Conservation (phyloP, 2,113 vertebrate species). For the Brienomyrus brachyistius region DNA sequence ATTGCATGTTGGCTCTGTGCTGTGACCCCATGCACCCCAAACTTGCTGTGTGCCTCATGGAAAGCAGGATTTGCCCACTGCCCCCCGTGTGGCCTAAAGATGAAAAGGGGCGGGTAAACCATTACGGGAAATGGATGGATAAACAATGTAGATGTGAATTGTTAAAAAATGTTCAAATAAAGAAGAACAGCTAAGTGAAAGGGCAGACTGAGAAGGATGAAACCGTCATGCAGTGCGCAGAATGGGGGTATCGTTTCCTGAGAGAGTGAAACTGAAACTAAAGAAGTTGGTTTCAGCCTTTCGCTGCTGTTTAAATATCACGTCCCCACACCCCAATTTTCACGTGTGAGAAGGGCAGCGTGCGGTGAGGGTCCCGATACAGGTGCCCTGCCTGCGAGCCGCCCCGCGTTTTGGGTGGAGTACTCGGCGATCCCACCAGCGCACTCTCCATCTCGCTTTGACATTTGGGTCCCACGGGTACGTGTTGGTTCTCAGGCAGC, state of each 20-base stretch:
- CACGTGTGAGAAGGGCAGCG: background rate
- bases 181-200: background rate
- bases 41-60: background rate
- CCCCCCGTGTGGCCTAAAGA: background rate
- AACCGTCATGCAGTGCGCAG: background rate
- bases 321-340: background rate
- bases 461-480: background rate
- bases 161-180: background rate
- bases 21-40: background rate
- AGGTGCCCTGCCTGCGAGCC: background rate
- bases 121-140: background rate
- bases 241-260: background rate
- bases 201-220: background rate
- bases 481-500: background rate
- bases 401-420: background rate
- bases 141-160: background rate
- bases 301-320: background rate
- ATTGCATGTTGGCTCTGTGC: too few relatives aligned
- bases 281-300: background rate
- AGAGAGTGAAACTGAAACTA: background rate
- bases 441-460: background rate
- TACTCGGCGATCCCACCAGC: background rate
- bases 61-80: background rate
- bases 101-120: background rate
- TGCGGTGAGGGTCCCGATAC: background rate